Evolutionary conservation across 2,888 invertebrate species (phyloP).

Genomic region (Stegophylla sp.): DNA sequence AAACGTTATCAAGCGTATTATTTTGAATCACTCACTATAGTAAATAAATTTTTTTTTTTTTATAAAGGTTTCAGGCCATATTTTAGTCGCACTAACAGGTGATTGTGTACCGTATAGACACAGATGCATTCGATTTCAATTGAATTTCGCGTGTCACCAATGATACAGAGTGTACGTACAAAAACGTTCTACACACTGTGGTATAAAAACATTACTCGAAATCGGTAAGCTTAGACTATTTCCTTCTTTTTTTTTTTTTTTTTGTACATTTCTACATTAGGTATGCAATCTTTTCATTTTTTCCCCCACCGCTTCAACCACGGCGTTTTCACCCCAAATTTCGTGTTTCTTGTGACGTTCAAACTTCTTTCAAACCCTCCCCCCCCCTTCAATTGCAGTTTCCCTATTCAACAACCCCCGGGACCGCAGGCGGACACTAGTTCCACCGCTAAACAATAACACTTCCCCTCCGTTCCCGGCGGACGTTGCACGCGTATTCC

Average conservation of each 20-base stretch:
- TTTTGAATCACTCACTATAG: too few species aligned
- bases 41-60: too few species aligned
- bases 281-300: not conserved
- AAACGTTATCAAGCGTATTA: too few species aligned
- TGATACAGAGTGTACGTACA: too few species aligned
- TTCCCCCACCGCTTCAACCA: not conserved
- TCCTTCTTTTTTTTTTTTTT: not conserved
- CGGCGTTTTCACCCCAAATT: not conserved
- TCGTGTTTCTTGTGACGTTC: too few species aligned
- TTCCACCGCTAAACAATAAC: not conserved
- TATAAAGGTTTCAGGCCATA: too few species aligned
- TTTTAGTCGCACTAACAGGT: too few species aligned
- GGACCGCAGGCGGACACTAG: not conserved
- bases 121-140: too few species aligned
- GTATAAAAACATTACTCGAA: too few species aligned
- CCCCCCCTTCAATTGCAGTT: not conserved
- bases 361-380: not conserved
- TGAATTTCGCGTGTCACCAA: too few species aligned
- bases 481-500: conserved; percentile 4
- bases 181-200: too few species aligned
- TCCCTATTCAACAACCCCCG: not conserved
- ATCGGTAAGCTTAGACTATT: not conserved
- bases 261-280: not conserved
- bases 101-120: too few species aligned
- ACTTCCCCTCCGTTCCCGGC: not conserved